Conservation (phyloP, 2,888 invertebrate genomes). For the Drosophila peninsularis region DNA sequence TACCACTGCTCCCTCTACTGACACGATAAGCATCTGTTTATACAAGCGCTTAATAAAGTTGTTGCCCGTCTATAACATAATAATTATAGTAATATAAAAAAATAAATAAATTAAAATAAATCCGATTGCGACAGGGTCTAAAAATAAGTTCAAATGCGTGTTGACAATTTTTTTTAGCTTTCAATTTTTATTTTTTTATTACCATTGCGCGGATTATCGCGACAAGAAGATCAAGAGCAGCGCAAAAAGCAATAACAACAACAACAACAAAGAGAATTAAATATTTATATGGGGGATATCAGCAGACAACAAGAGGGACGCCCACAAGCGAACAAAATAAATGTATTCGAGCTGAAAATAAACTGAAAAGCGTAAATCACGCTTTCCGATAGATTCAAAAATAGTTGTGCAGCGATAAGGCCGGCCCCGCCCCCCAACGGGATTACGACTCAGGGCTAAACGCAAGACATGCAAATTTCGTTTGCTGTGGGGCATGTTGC, state of each 20-base stretch:
- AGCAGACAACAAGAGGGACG: slow-evolving; percentile 54
- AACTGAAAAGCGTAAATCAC: slow-evolving; percentile 70
- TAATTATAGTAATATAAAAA: slow-evolving; percentile 46
- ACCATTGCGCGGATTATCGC: slow-evolving; percentile 75
- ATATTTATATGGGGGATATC: slow-evolving; percentile 63
- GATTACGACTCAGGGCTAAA: slow-evolving; percentile 36
- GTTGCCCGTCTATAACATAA: slow-evolving; percentile 49
- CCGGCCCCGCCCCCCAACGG: slow-evolving; percentile 30
- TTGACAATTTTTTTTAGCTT: slow-evolving; percentile 66
- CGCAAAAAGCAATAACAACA: slow-evolving; percentile 24
- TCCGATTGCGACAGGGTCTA: slow-evolving; percentile 71
- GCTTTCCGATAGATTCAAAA: slow-evolving; percentile 74
- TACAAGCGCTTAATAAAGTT: slow-evolving; percentile 64
- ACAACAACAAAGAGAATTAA: slow-evolving; percentile 26
- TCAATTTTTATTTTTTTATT: slow-evolving; percentile 49
- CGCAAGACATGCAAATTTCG: slow-evolving; percentile 56
- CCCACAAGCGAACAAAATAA: slow-evolving; percentile 53
- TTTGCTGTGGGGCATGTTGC: slow-evolving; percentile 44
- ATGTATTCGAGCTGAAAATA: slow-evolving; percentile 32
- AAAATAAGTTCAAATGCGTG: slow-evolving; percentile 78
- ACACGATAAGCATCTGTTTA: slow-evolving; percentile 44
- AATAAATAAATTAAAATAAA: slow-evolving; percentile 24
- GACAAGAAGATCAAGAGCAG: slow-evolving; percentile 75
- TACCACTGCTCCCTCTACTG: slow-evolving; percentile 17
- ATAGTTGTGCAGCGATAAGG: slow-evolving; percentile 69